Percentiles rank a stretch among this genome's conserved stretches.
Evolutionary conservation across 2,888 invertebrate genomes (phyloP).

Genomic region (Rhagophthalmus giganteus): DNA sequence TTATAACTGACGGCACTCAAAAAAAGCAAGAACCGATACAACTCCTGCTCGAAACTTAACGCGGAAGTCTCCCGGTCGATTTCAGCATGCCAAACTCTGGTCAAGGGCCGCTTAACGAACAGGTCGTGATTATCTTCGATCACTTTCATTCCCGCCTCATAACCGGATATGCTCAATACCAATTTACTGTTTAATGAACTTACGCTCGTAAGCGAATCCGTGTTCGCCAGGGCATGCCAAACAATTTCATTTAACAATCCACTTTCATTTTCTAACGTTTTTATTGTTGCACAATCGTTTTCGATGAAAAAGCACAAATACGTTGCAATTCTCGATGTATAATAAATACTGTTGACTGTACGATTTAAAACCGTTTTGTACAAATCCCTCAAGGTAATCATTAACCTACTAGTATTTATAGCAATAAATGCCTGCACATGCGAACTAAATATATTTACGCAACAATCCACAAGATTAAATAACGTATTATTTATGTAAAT

Average conservation of each 20-base stretch:
- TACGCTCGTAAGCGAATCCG: constrained; percentile 1
- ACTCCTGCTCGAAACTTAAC: no score
- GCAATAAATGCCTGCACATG: constrained; percentile 25
- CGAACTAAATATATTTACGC: constrained; percentile 28
- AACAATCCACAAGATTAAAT: constrained; percentile 32
- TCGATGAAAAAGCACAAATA: constrained; percentile 28
- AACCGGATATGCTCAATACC: constrained; percentile 9
- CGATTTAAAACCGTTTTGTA: constrained; percentile 29
- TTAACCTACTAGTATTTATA: constrained; percentile 30
- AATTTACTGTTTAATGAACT: constrained; percentile 7
- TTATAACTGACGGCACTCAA: constrained; percentile 18
- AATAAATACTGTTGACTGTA: constrained; percentile 10
- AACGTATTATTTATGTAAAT: constrained; percentile 22
- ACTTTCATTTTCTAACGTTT: constrained; percentile 12
- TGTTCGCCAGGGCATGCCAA: constrained; percentile 10
- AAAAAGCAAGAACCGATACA: constrained; percentile 21
- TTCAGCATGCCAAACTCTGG: constrained; percentile 6
- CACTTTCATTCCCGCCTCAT: constrained; percentile 3
- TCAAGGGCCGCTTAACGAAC: constrained; percentile 5
- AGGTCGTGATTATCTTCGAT: constrained; percentile 5
- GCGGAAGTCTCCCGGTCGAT: constrained; percentile 1
- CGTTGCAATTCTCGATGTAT: constrained; percentile 12
- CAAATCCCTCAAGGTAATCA: constrained; percentile 28
- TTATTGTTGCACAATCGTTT: constrained; percentile 12
- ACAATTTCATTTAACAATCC: constrained; percentile 16